phyloP scores from a whole-genome alignment of 1,140 invertebrate genomes.

The Eriocheir sinensis region DNA sequence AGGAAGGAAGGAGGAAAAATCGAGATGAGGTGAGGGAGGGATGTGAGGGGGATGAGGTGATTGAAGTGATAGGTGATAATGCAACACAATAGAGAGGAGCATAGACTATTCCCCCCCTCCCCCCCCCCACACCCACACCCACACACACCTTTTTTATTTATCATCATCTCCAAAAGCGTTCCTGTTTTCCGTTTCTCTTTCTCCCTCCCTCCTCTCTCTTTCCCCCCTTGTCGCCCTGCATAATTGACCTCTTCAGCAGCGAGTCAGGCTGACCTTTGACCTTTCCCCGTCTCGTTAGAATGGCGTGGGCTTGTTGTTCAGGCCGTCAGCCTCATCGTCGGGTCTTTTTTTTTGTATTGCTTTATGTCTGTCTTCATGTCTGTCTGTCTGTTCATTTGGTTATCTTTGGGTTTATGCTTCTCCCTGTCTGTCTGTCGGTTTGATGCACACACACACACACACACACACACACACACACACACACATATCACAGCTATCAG shows the following conservation, averaged over 20 bases:
- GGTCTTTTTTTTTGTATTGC: background rate
- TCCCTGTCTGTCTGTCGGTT: no score
- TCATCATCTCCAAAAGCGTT: background rate
- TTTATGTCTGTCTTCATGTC: background rate
- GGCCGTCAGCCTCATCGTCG: background rate
- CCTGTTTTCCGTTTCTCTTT: background rate
- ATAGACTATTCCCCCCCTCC: no score
- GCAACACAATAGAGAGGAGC: no score
- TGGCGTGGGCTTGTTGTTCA: background rate
- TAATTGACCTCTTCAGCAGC: slow-evolving; percentile 23
- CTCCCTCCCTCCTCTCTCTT: background rate
- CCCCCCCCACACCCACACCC: no score
- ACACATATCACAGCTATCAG: no score
- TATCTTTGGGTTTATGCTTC: no score
- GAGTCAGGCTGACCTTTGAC: background rate
- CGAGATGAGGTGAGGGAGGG: no score
- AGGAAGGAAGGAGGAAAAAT: no score
- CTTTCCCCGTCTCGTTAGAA: background rate
- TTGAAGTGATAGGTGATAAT: no score
- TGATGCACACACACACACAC: no score
- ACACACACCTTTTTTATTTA: background rate
- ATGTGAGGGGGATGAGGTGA: no score
- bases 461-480: no score
- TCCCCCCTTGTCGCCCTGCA: background rate
- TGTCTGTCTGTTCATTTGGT: background rate